Conservation (phyloP, 1,140 invertebrate species). For the Hyphantria cunea region DNA sequence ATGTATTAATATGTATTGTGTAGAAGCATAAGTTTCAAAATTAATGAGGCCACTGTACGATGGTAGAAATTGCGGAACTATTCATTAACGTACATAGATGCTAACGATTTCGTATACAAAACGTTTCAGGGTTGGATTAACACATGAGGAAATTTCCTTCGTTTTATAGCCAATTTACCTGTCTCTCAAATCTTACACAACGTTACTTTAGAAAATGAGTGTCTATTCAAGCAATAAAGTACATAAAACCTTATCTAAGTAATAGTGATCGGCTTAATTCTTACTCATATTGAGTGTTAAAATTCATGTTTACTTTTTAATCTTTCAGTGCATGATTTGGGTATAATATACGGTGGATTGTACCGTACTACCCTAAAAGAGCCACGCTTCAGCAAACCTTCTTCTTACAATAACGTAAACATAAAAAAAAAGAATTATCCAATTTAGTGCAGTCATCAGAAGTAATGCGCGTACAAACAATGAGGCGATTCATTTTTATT, state of each 20-base stretch:
- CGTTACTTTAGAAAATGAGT: neutral
- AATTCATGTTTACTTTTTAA: too few relatives aligned
- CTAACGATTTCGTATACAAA: neutral
- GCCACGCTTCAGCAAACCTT: too few relatives aligned
- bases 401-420: too few relatives aligned
- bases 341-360: too few relatives aligned
- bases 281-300: neutral
- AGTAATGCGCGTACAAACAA: too few relatives aligned
- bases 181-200: neutral
- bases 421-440: too few relatives aligned
- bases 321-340: neutral
- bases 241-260: neutral
- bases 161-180: neutral
- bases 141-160: constrained; percentile 4
- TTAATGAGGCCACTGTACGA: neutral
- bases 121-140: constrained; percentile 1
- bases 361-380: too few relatives aligned
- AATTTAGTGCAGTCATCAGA: too few relatives aligned
- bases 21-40: too few relatives aligned
- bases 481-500: too few relatives aligned
- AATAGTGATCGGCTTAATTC: neutral
- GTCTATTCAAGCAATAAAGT: neutral
- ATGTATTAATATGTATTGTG: too few relatives aligned
- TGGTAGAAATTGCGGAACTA: neutral
- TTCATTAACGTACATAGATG: neutral